Evolutionary conservation across 2,113 vertebrate genomes (phyloP), one percentile per base, ranked within the genome.

Genomic region (Amblyopsis rosae): DNA sequence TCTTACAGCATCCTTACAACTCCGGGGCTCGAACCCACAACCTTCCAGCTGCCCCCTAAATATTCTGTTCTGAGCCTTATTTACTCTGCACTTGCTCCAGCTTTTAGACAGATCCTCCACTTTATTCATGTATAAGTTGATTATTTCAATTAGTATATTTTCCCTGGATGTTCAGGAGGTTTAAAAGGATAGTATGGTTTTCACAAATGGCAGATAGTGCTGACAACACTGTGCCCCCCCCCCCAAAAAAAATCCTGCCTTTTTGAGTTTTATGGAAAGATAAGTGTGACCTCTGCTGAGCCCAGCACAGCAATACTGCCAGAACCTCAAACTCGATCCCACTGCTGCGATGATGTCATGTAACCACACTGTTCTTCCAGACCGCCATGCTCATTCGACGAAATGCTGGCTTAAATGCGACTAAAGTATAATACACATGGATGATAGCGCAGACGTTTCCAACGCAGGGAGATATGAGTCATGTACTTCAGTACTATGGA

Each of bases 261-360:
- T 41, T 41, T 41, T 41, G 35, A 41, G 35, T 41, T 41, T 41
- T 5, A 41, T 41, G 5, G 35, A 8, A 41, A 41, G 35, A 41
- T 41, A 41, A 41, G 35, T 8, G 35, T 41, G 35, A 41, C 35
- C 35, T 41, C 4, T 41, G 35, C 35, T 41, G 35, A 41, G 35
- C 35, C 35, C 35, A 41, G 35, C 35, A 41, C 35, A 41, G 35
- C 35, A 41, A 46, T 47, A 55, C 68, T 59, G 51, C 66, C 53
- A 54, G 59, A 66, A 73, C 62, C 58, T 59, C 51, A 32, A 65
- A 63, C 56, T 53, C 57, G 11, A 32, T 69, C 79, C 65, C 64
- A 10, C 73, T 9, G 17, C 64, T 58, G 45, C 66, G 32, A 60
- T 74, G 75, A 84, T 72, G 67, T 77, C 69, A 77, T 73, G n/a